Conservation (phyloP, 2,888 invertebrate genomes). For the Lottia gigantea region DNA sequence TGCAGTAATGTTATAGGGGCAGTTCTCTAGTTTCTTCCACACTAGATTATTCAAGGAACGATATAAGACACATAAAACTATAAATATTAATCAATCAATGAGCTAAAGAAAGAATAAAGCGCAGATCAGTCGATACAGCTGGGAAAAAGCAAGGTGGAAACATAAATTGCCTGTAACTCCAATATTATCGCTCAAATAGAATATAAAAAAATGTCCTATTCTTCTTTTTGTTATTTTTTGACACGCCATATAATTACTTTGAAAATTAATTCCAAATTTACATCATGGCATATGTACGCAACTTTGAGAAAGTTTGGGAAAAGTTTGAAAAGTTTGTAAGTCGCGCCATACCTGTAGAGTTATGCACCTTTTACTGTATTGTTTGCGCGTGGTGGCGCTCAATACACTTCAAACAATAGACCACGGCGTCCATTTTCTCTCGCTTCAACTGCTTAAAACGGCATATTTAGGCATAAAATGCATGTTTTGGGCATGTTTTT, state of each 20-base stretch:
- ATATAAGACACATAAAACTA: conserved; percentile 48
- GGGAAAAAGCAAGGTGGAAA: conserved; percentile 14
- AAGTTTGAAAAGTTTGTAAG: conserved; percentile 19
- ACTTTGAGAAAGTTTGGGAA: conserved; percentile 20
- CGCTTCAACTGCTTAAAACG: conserved; percentile 15
- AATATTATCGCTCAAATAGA: conserved; percentile 14
- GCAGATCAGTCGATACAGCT: conserved; percentile 11
- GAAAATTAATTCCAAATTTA: conserved; percentile 22
- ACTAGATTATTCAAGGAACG: conserved; percentile 27
- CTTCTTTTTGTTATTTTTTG: conserved; percentile 23
- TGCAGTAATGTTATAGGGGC: conserved; percentile 37
- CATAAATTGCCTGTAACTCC: conserved; percentile 21
- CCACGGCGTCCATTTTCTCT: conserved; percentile 47
- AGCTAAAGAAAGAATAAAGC: conserved; percentile 16
- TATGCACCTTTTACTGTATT: conserved; percentile 55
- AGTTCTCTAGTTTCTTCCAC: conserved; percentile 31
- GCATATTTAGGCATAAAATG: not conserved
- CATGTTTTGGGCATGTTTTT: not conserved
- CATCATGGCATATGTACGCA: conserved; percentile 13
- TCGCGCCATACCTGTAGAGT: conserved; percentile 45
- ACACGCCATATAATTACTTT: conserved; percentile 25
- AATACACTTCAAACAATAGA: conserved; percentile 45
- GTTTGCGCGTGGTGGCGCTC: conserved; percentile 59
- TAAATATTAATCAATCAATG: conserved; percentile 54
- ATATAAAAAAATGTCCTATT: conserved; percentile 18